Evolutionary conservation across 35 echinoderm and acorn worm species (phyloP).

Genomic region (Apostichopus californicus): DNA sequence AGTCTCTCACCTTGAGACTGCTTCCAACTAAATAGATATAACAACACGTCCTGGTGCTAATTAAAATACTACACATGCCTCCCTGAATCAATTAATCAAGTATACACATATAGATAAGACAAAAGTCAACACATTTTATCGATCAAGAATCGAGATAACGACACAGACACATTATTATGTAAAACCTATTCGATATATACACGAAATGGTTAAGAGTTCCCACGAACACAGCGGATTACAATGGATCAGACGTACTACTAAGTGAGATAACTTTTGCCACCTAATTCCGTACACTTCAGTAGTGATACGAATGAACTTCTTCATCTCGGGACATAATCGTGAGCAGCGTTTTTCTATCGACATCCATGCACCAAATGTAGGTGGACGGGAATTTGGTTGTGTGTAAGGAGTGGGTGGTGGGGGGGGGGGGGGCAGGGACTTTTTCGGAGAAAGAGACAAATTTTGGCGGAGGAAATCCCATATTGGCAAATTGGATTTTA

Average conservation of each 20-base stretch:
- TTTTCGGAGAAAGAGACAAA: too few relatives aligned
- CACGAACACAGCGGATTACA: background rate
- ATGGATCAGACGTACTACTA: background rate
- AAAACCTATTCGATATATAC: background rate
- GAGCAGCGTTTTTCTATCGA: background rate
- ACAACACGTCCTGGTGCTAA: background rate
- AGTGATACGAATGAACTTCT: background rate
- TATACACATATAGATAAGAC: background rate
- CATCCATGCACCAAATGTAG: background rate
- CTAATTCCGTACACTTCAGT: background rate
- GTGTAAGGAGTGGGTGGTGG: background rate
- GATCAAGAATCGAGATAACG: background rate
- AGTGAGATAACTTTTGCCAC: background rate
- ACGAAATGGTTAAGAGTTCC: background rate
- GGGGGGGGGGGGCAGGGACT: too few relatives aligned
- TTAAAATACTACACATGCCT: background rate
- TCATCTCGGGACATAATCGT: background rate
- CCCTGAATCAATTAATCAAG: background rate
- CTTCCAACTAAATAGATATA: background rate
- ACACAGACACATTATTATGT: background rate
- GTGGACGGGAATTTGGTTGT: background rate
- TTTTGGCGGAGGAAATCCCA: too few relatives aligned
- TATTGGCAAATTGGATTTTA: too few relatives aligned
- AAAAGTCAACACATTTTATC: background rate
- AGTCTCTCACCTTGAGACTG: too few relatives aligned